Evolutionary conservation across 2,888 invertebrate genomes (phyloP).

Genomic region (Peribatodes rhomboidaria): DNA sequence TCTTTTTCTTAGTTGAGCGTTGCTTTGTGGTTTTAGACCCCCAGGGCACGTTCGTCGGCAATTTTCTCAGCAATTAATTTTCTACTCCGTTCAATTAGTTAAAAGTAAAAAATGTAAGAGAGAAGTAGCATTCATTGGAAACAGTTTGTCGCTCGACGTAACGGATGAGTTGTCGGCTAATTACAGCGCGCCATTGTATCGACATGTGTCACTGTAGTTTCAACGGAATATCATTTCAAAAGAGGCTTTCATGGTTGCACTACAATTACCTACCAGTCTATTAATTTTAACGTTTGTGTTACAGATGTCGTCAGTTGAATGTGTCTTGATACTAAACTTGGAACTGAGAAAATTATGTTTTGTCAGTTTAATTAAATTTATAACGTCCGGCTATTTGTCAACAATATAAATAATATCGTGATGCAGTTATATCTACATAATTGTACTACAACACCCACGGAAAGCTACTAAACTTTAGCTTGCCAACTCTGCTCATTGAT

Average conservation of each 20-base stretch:
- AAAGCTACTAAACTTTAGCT: slow-evolving; percentile 32
- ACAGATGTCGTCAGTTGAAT: slow-evolving; percentile 8
- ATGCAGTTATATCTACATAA: neutral
- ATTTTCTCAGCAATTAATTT: slow-evolving; percentile 84
- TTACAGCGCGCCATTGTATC: slow-evolving; percentile 62
- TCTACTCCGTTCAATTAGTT: slow-evolving; percentile 76
- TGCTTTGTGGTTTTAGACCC: slow-evolving; percentile 77
- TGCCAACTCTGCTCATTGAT: slow-evolving; percentile 35
- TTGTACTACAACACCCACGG: neutral
- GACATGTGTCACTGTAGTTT: slow-evolving; percentile 70
- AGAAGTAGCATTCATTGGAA: slow-evolving; percentile 70
- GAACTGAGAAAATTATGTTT: slow-evolving; percentile 2
- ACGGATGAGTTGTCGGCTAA: slow-evolving; percentile 69
- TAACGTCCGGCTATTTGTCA: neutral
- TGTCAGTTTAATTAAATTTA: neutral
- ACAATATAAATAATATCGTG: neutral
- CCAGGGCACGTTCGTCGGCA: slow-evolving; percentile 66
- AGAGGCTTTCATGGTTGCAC: slow-evolving; percentile 10
- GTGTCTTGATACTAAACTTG: slow-evolving; percentile 8
- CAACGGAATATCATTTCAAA: slow-evolving; percentile 46
- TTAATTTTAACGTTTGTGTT: slow-evolving; percentile 3
- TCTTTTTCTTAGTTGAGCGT: slow-evolving; percentile 70
- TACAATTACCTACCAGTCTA: slow-evolving; percentile 15
- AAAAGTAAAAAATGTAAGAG: slow-evolving; percentile 78
- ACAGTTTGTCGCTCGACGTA: slow-evolving; percentile 57